Evolutionary conservation across 2,888 invertebrate genomes (phyloP), one percentile per base, ranked within the genome.

Genomic region (Pediacus dermestoides): DNA sequence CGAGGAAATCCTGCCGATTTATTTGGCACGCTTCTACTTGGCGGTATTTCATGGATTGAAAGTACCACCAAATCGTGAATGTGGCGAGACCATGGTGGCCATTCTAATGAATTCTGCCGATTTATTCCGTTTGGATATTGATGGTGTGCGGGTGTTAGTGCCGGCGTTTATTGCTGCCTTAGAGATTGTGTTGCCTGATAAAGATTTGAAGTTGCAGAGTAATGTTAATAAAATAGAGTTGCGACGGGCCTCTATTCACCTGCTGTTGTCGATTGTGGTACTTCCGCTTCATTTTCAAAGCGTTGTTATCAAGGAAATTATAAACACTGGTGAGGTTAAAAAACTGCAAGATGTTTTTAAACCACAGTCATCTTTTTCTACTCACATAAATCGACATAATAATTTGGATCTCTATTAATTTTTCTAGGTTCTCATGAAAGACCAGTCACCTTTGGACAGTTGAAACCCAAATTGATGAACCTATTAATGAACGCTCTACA

Each of bases 261-360:
- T 95, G 34, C 74, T 99, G 12, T 70, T 95, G 50, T 96, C 96
- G 1, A 80, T 97, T 68, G 76, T 97, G 44, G 86, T 90, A 10
- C 77, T 97, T 59, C 97, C 99, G 0, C 77, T 95, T 39, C 95
- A 97, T 72, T 96, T 93, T 65, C 88, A 80, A 66, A 81, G 81
- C 44, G 68, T 86, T 42, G 74, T 78, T 2, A 85, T 87, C 23
- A 81, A 83, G 1, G 85, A 85, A 64, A 74, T 87, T 37, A 77
- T 76, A 3, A 78, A 77, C 12, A 74, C 77, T 32, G 57, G 60
- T 58, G 43, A 45, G 26, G 12, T 13, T 11, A 7, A 13, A 13
- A 7, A 10, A 26, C 26, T 4, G 10, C 12, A 28, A n/a, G n/a
- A n/a, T n/a, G 27, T 14, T 18, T 32, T 32, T 44, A 40, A 47